Evolutionary conservation across 2,888 invertebrate species (phyloP).

Genomic region (Platycheirus albimanus): DNA sequence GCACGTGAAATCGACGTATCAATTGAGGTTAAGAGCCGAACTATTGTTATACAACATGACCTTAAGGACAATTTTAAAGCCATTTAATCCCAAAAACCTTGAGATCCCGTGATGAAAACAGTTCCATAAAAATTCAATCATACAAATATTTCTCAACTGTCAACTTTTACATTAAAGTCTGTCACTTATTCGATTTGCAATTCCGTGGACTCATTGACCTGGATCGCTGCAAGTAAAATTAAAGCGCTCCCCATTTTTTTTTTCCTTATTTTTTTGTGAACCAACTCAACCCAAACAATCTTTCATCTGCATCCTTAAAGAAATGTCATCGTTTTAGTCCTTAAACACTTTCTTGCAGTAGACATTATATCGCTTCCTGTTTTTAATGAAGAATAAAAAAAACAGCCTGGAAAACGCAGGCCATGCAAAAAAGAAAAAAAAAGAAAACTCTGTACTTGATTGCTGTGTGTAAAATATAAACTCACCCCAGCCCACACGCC

Average conservation of each 20-base stretch:
- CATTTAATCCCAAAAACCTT: too few relatives aligned
- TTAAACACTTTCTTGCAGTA: conserved; percentile 71
- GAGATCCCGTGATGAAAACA: too few relatives aligned
- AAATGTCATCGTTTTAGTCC: conserved; percentile 57
- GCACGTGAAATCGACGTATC: too few relatives aligned
- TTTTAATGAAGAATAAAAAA: conserved; percentile 40
- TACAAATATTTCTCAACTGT: too few relatives aligned
- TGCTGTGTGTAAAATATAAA: conserved; percentile 77
- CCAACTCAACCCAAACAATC: conserved; percentile 45
- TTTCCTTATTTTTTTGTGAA: conserved; percentile 38
- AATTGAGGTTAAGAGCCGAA: too few relatives aligned
- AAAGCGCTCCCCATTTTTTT: too few relatives aligned
- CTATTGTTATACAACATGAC: too few relatives aligned
- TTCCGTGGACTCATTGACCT: too few relatives aligned
- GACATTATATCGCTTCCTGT: conserved; percentile 61
- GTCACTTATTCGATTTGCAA: too few relatives aligned
- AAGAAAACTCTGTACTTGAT: conserved; percentile 72
- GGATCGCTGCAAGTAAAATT: conserved; percentile 25
- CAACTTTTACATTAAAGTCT: too few relatives aligned
- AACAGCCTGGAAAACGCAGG: conserved; percentile 38
- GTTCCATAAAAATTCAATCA: too few relatives aligned
- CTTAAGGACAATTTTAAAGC: too few relatives aligned
- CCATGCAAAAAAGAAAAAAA: conserved; percentile 60
- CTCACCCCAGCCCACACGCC: conserved; percentile 70
- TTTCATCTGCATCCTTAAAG: conserved; percentile 72